Evolutionary conservation across 2,113 vertebrate genomes (phyloP).

Genomic region (Aegypius monachus): DNA sequence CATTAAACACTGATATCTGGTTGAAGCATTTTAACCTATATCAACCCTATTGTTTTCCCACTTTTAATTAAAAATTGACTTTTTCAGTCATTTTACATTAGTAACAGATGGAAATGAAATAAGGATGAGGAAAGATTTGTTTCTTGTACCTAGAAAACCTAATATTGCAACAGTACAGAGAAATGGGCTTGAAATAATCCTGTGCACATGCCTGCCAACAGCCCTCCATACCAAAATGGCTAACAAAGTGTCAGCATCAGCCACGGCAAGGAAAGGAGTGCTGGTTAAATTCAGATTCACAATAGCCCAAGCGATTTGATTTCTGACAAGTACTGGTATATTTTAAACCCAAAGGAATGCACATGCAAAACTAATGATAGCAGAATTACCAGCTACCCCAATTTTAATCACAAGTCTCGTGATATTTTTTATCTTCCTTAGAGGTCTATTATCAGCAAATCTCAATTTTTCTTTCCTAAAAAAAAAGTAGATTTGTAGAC

Average conservation of each 20-base stretch:
- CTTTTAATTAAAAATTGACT: constrained; percentile 68
- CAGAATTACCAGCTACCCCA: not conserved
- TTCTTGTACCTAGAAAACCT: not conserved
- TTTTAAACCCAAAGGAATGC: not conserved
- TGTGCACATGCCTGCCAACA: not conserved
- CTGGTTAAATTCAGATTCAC: not conserved
- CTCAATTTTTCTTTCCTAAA: not conserved
- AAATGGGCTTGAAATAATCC: not conserved
- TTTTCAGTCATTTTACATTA: constrained; percentile 51
- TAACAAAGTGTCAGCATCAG: not conserved
- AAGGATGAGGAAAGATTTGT: not conserved
- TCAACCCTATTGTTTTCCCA: constrained; percentile 40
- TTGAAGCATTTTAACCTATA: not conserved
- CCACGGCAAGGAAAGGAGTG: not conserved
- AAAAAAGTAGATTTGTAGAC: not conserved
- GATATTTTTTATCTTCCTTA: not conserved
- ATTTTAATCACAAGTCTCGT: not conserved
- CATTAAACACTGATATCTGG: not conserved
- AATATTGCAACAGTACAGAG: not conserved
- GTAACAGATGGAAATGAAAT: constrained; percentile 1
- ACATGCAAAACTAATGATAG: not conserved
- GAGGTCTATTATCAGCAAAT: not conserved
- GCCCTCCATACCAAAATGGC: not conserved
- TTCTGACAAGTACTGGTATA: not conserved
- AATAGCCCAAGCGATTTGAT: not conserved